These are phyloP conservation scores for Tenthredo notha DNA, from an alignment of 2,888 invertebrate genomes.

Conservation along the genomic window DNA sequence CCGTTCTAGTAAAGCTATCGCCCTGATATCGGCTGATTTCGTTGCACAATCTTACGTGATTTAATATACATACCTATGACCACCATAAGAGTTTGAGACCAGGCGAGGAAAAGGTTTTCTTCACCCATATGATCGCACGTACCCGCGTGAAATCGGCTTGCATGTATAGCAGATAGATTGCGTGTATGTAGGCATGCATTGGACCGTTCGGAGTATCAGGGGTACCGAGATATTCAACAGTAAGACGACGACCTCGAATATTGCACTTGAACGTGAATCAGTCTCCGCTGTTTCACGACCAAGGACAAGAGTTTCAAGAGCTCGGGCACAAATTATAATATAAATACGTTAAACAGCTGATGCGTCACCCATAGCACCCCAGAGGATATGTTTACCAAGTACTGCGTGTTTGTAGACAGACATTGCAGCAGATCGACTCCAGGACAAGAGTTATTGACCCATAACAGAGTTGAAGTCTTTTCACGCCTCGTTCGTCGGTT, in stretches of 20 bases:
- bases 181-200: not conserved
- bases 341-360: constrained; percentile 46
- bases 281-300: constrained; percentile 17
- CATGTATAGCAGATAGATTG: too few relatives aligned
- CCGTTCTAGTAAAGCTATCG: not conserved
- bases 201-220: constrained; percentile 2
- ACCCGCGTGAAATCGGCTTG: too few relatives aligned
- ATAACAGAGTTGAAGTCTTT: not conserved
- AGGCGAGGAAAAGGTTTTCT: not conserved
- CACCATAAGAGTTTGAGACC: not conserved
- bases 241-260: constrained; percentile 39
- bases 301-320: constrained; percentile 14
- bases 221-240: constrained; percentile 30
- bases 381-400: not conserved
- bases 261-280: constrained; percentile 40
- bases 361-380: constrained; percentile 21
- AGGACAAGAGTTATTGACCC: constrained; percentile 12
- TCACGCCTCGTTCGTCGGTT: not conserved
- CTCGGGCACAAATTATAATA: constrained; percentile 18
- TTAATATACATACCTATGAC: not conserved
- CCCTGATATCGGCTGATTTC: not conserved
- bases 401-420: not conserved
- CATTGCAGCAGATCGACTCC: constrained; percentile 16
- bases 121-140: not conserved
- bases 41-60: constrained; percentile 26